Base-by-base conservation (phyloP, 2,113 vertebrate species). In the Heliornis fulica region DNA sequence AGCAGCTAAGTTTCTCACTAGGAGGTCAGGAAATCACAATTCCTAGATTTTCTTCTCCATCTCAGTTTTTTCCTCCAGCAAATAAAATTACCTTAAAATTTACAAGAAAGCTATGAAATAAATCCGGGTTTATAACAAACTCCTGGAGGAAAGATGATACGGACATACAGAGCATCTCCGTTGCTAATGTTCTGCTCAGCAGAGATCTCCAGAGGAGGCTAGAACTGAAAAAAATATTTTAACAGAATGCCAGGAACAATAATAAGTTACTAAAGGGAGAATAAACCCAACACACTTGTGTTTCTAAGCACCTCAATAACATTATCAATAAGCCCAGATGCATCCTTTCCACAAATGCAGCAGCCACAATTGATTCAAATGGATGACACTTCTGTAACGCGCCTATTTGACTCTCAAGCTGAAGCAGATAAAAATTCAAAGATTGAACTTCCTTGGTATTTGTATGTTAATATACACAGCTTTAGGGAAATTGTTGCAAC, bases 391-490 rank as follows among this genome's bases (percentile, higher is more conserved):
- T 89, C 23, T 53, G 16, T 86, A 93, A 89, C 29, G 60, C 3
- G 5, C 83, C 89, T n/a, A 10, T 87, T 89, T 87, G 87, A 59
- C 87, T 91, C 91, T 71, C 28, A 5, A 77, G 71, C 72, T 90
- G 68, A 93, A 95, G 89, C 80, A 92, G 91, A 89, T 95, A 89
- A 97, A 93, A 94, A 95, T 81, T 68, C 88, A 83, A 68, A 90
- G 93, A 93, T 81, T 78, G 59, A 60, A 53, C 79, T 81, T 78
- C 69, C 75, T 92, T 71, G 83, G 83, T 77, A 86, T 96, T 96
- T 96, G 79, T 78, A 92, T 90, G 90, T 86, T 95, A 93, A 95
- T 93, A 75, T 45, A 18, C 72, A 56, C 22, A 60, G 96, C 93
- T 94, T 96, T 87, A 88, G 90, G 83, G 88, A 92, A 94, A 90